A percentile compares a stretch with the other conserved stretches of the same genome.
Evolutionary conservation across 2,797 vertebrate species (phyloP).

Genomic region (Gobio occitaniae): DNA sequence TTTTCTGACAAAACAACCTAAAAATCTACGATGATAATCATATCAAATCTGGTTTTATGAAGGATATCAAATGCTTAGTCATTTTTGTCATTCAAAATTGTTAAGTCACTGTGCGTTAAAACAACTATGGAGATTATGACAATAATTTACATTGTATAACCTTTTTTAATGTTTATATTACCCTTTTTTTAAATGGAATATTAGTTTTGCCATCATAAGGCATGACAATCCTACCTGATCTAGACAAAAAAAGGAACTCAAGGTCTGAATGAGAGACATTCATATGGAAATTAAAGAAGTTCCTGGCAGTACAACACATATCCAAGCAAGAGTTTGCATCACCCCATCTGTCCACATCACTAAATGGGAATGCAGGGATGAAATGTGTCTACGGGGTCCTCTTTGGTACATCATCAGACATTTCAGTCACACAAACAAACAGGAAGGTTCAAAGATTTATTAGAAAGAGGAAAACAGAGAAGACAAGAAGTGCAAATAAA

Average conservation of each 20-base stretch:
- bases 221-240: background rate
- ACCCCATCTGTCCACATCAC: constrained; percentile 16
- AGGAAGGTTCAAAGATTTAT: constrained; percentile 6
- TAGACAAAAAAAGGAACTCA: background rate
- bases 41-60: background rate
- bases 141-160: background rate
- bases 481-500: constrained; percentile 18
- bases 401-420: constrained; percentile 3
- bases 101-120: background rate
- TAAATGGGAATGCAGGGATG: constrained; percentile 8
- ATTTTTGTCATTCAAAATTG: background rate
- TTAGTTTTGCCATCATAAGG: background rate
- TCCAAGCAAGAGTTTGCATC: constrained; percentile 2
- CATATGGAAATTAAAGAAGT: background rate
- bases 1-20: background rate
- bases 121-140: background rate
- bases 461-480: background rate
- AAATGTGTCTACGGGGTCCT: background rate
- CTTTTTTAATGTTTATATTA: background rate
- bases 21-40: background rate
- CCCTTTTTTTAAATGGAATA: background rate
- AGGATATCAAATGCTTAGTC: background rate
- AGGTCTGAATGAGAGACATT: constrained; percentile 3
- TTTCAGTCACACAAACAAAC: constrained; percentile 6
- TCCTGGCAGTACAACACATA: constrained; percentile 15